Base-by-base conservation (phyloP, 2,888 invertebrate genomes). In the Leptothorax acervorum region DNA sequence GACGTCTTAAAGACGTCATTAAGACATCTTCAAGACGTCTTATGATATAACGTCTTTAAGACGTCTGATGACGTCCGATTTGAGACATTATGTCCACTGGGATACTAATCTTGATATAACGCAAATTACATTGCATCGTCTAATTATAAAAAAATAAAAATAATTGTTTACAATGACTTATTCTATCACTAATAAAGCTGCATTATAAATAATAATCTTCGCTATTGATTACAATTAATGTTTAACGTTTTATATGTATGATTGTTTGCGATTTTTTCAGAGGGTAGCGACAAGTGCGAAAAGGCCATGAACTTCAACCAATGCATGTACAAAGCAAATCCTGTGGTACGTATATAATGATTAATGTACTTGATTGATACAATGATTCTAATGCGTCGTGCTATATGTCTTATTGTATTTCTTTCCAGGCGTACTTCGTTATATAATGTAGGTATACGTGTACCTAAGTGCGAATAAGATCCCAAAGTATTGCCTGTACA, bases 281-380 rank as follows among this genome's bases (percentile, higher is more conserved):
- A 86, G 70, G 92, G 92, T 28, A 71, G 75, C 0, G 92, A 94
- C 71, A 81, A 89, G 15, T 95, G 94, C 75, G 92, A 92, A 0
- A 83, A 87, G 31, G 88, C 92, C 1, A 91, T 84, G 57, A 92
- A 92, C 35, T 85, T 94, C 39, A 91, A 92, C 74, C 91, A 91
- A 45, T 95, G 94, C 86, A 88, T 93, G 86, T 93, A 90, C 81
- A 76, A 90, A 4, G 83, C 88, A 2, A 91, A 92, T 88, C 93
- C 94, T 2, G 86, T 89, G 86, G 94, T 94, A 89, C 85, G 86
- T 88, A 18, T 71, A 57, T 42, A 51, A 68, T 31, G n/a, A 63
- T 65, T 65, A 57, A 68, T 18, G 5, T 68, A 45, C 4, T 2
- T 3, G 6, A 62, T 23, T 62, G 15, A 66, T 66, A 28, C 8